Base-by-base conservation (phyloP, 2,888 invertebrate species). In the Polydrusus tereticollis region DNA sequence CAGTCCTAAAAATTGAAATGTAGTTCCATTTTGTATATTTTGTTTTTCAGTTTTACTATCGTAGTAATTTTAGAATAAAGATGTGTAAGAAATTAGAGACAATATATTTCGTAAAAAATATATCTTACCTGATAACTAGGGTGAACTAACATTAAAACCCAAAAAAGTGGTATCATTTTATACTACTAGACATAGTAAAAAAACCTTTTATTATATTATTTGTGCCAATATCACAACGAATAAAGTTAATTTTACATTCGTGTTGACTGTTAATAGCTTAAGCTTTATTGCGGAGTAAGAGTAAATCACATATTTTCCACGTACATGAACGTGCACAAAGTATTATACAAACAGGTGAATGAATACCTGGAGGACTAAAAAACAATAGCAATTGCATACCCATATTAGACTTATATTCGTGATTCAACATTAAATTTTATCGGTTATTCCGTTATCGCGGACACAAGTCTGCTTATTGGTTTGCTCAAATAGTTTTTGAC, bases 321-420 rank as follows among this genome's bases (percentile, higher is more conserved):
- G 52, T 55, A 23, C n/a, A n/a, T 16, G 47, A 21, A 50, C 29
- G 52, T 29, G 29, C 52, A 55, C 52, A 55, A 29, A 4, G 23
- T 14, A 26, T 55, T 55, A 29, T 29, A 29, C 18, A 8, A 26
- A 55, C 29, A 55, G 26, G 52, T 33, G 26, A 29, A 29, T 29
- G 52, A 55, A 55, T 55, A 55, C 52, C 52, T 26, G 18, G 52
- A 7, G 52, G 52, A 29, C 52, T 26, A 55, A 55, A n/a, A 55
- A 21, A 29, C 18, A 29, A 18, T 29, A 16, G 7, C 29, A 16
- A 29, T 29, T 18, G 29, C 1, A 55, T 16, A 29, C 10, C 29
- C 18, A 26, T n/a, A 1, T 55, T 55, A 16, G 16, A 16, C 10
- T 10, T 12, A 7, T 26, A 26, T 26, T 50, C 14, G n/a, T 12